Conservation (phyloP, 2,797 vertebrate species). For the Amazona ochrocephala region DNA sequence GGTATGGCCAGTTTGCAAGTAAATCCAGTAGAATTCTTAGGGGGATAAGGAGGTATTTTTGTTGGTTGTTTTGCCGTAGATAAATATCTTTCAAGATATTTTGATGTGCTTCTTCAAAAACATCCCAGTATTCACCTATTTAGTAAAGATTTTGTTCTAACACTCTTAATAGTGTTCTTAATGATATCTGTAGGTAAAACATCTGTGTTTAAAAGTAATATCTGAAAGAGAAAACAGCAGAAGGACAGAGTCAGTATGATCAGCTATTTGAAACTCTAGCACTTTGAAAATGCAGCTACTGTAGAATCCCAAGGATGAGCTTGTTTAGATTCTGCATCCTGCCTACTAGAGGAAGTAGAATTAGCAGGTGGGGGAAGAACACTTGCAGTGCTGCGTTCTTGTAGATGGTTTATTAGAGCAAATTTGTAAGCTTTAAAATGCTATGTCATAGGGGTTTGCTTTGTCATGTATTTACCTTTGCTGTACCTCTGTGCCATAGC, state of each 20-base stretch:
- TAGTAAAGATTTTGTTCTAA: not conserved
- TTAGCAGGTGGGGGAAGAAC: too few species aligned
- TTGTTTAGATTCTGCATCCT: too few species aligned
- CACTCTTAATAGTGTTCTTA: not conserved
- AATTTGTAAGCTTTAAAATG: too few species aligned
- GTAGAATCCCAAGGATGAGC: too few species aligned
- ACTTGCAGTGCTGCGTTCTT: too few species aligned
- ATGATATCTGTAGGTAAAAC: not conserved
- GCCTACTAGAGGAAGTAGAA: too few species aligned
- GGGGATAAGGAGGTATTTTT: accelerated
- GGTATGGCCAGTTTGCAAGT: not conserved
- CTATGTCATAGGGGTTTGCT: too few species aligned
- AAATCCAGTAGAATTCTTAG: not conserved
- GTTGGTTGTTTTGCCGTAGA: not conserved
- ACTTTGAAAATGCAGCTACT: not conserved
- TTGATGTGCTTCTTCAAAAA: not conserved
- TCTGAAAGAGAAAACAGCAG: not conserved
- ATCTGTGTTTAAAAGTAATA: not conserved
- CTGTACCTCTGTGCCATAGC: too few species aligned
- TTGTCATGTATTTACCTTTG: too few species aligned
- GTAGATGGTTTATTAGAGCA: too few species aligned
- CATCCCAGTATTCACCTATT: not conserved
- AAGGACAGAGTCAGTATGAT: not conserved
- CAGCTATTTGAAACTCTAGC: not conserved
- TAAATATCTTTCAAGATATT: not conserved